Evolutionary conservation across 2,113 vertebrate genomes (phyloP).

Genomic region (Rallus limicola): DNA sequence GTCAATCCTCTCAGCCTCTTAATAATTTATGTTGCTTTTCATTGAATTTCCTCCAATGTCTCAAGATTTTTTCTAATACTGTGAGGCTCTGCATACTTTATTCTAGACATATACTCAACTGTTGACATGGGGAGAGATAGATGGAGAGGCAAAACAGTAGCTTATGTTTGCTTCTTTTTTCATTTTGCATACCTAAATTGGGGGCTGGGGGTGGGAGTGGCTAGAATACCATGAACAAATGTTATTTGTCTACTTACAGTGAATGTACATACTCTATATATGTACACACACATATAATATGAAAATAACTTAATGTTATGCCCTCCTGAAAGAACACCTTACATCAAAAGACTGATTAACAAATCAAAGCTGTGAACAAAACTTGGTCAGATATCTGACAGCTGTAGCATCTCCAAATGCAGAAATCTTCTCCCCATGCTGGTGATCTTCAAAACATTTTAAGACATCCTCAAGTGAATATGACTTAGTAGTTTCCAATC

Average conservation of each 20-base stretch:
- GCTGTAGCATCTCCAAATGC: not conserved
- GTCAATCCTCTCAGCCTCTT: conserved; percentile 53
- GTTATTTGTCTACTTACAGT: not conserved
- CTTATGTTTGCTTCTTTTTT: not conserved
- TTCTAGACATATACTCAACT: not conserved
- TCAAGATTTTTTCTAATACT: conserved; percentile 31
- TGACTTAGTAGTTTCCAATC: not conserved
- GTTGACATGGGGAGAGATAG: not conserved
- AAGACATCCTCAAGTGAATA: not conserved
- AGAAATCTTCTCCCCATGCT: not conserved
- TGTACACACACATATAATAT: not conserved
- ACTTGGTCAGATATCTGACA: not conserved
- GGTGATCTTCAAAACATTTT: not conserved
- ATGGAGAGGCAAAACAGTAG: not conserved
- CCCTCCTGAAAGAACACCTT: not conserved
- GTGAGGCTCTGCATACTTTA: not conserved
- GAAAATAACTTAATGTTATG: not conserved
- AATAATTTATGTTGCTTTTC: conserved; percentile 70
- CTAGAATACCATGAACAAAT: not conserved
- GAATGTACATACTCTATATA: not conserved
- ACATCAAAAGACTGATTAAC: not conserved
- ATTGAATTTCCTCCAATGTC: conserved; percentile 47
- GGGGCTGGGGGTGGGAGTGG: not conserved
- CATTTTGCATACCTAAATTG: not conserved
- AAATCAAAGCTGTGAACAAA: not conserved